Conservation (phyloP, 2,888 invertebrate genomes). For the Epicampocera succincta region DNA sequence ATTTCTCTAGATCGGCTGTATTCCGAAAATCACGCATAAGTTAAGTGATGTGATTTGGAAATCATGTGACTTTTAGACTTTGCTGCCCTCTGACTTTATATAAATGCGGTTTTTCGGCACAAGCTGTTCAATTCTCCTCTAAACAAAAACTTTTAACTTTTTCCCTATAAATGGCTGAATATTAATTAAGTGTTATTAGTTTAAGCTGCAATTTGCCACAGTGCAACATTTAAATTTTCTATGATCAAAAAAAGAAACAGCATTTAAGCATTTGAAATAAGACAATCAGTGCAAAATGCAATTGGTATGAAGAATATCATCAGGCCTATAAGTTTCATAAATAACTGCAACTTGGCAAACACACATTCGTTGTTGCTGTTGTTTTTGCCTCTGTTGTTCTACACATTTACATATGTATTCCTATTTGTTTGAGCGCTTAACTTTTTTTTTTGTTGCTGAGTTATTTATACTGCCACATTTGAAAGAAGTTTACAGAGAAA, state of each 20-base stretch:
- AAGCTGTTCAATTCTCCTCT: too few relatives aligned
- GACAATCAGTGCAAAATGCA: slow-evolving; percentile 59
- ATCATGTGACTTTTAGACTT: too few relatives aligned
- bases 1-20: too few relatives aligned
- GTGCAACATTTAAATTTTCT: slow-evolving; percentile 16
- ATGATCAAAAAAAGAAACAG: slow-evolving; percentile 31
- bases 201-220: background rate
- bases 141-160: too few relatives aligned
- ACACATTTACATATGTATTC: too few relatives aligned
- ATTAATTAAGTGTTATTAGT: too few relatives aligned
- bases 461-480: slow-evolving; percentile 59
- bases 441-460: slow-evolving; percentile 25
- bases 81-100: too few relatives aligned
- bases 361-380: slow-evolving; percentile 9
- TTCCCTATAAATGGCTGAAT: too few relatives aligned
- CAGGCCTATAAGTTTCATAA: slow-evolving; percentile 61
- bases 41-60: too few relatives aligned
- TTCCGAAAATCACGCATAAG: too few relatives aligned
- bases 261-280: slow-evolving; percentile 52
- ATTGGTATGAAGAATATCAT: slow-evolving; percentile 58
- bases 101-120: too few relatives aligned
- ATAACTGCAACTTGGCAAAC: slow-evolving; percentile 41
- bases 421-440: background rate
- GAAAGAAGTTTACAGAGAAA: slow-evolving; percentile 20
- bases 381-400: background rate